Evolutionary conservation across 2,888 invertebrate genomes (phyloP), one percentile per base, ranked within the genome.

Genomic region (Lydus trimaculatus): DNA sequence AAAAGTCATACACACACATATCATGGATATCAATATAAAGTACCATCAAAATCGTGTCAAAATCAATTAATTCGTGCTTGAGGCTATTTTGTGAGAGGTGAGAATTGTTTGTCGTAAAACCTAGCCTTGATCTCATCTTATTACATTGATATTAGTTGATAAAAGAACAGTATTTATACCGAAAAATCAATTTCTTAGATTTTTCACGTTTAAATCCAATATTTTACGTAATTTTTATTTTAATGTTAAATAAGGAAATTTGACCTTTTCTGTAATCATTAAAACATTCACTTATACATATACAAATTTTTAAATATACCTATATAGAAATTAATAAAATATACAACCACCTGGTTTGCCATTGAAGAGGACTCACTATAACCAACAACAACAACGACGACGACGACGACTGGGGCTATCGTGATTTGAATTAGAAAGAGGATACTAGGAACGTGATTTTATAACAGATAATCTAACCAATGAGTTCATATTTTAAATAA

Each of bases 11-110:
- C n/a, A 43, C n/a, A 70, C 73, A 75, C 71, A 72, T 68, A 73
- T 73, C 70, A 66, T 68, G 72, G 71, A 43, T 36, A 65, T 72
- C 74, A 73, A 74, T 72, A 71, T 75, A 69, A 76, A 69, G 75
- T 72, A 72, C 20, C 71, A 72, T 73, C 72, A 71, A 67, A 69
- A 70, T 67, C 73, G 71, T 72, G 73, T 75, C 75, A 74, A 73
- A 74, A 75, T 76, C 76, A 75, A 77, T 75, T 76, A 76, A 72
- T 69, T 65, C 69, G 67, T 63, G 76, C 74, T 72, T 48, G 66
- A 65, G 70, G 73, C 66, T 43, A 56, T 60, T 65, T 68, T 72
- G 74, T 75, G 74, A 74, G 72, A 76, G 74, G 74, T 76, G 76
- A 75, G 75, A 75, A 72, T 64, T 64, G 62, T 65, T 70, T 63